phyloP scores from a whole-genome alignment of 2,797 vertebrate species.

The Prunella strophiata region DNA sequence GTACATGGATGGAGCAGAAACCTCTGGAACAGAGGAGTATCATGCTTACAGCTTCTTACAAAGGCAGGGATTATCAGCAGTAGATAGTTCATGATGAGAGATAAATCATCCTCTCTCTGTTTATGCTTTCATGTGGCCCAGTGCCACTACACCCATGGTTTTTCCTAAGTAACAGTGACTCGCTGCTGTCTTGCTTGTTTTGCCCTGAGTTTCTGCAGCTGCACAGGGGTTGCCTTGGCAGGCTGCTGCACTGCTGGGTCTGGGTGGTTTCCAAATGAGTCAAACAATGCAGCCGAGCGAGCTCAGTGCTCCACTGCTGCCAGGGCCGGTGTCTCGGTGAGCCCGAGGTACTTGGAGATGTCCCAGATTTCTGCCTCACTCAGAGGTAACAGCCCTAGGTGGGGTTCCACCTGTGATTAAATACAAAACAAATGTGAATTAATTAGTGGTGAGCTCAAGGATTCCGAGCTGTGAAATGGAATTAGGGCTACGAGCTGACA shows the following conservation, averaged over 20 bases:
- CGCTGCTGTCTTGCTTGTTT: not conserved
- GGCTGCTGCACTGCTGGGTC: not conserved
- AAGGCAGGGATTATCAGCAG: not conserved
- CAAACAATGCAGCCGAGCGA: not conserved
- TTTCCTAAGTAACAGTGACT: not conserved
- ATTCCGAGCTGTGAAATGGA: not conserved
- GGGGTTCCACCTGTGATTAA: not conserved
- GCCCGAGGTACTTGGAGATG: not conserved
- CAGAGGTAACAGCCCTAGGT: not conserved
- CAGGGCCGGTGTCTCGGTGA: not conserved
- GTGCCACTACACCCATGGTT: not conserved
- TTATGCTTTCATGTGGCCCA: not conserved
- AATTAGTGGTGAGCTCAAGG: not conserved
- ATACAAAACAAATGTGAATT: not conserved
- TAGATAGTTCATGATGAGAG: not conserved
- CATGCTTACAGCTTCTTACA: not conserved
- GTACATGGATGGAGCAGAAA: not conserved
- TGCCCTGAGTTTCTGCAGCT: not conserved
- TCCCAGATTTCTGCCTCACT: not conserved
- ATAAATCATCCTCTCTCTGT: not conserved
- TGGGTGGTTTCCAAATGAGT: conserved; percentile 8
- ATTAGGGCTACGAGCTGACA: not conserved
- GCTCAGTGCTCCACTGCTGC: not conserved
- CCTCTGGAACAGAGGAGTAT: not conserved
- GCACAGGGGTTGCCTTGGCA: not conserved